Evolutionary conservation across 2,797 vertebrate species (phyloP).

Genomic region (Molossus alvarezi): DNA sequence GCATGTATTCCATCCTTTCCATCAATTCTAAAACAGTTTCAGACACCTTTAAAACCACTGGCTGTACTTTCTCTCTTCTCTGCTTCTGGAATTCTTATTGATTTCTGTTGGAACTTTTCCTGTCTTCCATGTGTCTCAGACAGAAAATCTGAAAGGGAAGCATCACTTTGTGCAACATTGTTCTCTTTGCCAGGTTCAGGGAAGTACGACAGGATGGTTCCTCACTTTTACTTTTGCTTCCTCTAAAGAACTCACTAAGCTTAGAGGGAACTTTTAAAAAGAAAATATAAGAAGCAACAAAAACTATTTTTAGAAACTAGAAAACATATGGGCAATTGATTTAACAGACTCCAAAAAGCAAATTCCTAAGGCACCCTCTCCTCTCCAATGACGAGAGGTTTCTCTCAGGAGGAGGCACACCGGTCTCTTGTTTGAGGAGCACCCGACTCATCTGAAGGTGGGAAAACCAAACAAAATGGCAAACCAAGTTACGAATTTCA

Average conservation of each 20-base stretch:
- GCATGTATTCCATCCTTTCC: neutral
- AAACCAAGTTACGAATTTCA: neutral
- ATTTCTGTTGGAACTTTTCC: neutral
- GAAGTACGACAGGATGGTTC: constrained; percentile 35
- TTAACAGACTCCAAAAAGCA: constrained; percentile 63
- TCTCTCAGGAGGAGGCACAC: neutral
- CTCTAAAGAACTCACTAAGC: constrained; percentile 42
- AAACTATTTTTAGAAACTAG: constrained; percentile 68
- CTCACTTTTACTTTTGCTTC: constrained; percentile 47
- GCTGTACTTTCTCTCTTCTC: neutral
- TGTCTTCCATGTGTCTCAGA: constrained; percentile 7
- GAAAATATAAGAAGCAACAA: constrained; percentile 65
- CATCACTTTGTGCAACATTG: neutral
- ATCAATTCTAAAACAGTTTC: neutral
- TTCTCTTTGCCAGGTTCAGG: neutral
- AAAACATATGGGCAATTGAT: constrained; percentile 67
- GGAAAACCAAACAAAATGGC: constrained; percentile 12
- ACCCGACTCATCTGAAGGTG: neutral
- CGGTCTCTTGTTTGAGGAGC: neutral
- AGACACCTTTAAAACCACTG: neutral
- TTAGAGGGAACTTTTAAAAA: constrained; percentile 37
- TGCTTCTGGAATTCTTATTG: constrained; percentile 35
- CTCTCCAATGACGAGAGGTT: neutral
- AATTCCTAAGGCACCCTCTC: constrained; percentile 27
- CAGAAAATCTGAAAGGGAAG: constrained; percentile 22